phyloP scores from a whole-genome alignment of 2,888 invertebrate species.

The Cosmia trapezina region DNA sequence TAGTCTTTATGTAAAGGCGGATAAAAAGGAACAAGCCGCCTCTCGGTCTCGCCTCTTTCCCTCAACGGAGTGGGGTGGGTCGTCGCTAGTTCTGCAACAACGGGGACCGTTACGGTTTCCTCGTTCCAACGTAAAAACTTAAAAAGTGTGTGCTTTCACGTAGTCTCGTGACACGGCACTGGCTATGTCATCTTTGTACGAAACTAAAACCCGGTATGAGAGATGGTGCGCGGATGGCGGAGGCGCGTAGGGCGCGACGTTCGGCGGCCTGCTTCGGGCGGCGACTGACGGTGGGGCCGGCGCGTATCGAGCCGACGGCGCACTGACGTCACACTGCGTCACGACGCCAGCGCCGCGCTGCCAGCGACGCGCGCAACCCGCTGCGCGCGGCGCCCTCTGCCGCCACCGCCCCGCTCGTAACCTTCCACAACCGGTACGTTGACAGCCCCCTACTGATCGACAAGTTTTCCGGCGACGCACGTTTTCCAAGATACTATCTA shows the following conservation, averaged over 20 bases:
- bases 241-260: constrained; percentile 86
- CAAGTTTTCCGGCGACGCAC: constrained; percentile 74
- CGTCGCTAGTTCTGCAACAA: constrained; percentile 90
- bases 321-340: constrained; percentile 94
- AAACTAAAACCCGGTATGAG: constrained; percentile 90
- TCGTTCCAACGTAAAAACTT: constrained; percentile 87
- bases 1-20: constrained; percentile 88
- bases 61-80: constrained; percentile 87
- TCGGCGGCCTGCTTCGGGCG: constrained; percentile 89
- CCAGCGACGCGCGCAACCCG: constrained; percentile 82
- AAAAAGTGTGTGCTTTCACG: constrained; percentile 89
- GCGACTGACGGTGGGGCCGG: constrained; percentile 91
- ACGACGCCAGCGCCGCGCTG: constrained; percentile 89
- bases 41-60: constrained; percentile 87
- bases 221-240: constrained; percentile 85
- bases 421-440: constrained; percentile 86
- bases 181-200: constrained; percentile 89
- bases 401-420: constrained; percentile 81
- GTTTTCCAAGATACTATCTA: constrained; percentile 60
- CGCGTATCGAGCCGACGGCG: constrained; percentile 92
- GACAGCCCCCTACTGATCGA: constrained; percentile 82
- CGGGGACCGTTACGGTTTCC: constrained; percentile 88
- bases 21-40: constrained; percentile 88
- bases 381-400: constrained; percentile 79
- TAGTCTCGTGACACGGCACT: constrained; percentile 88